These are phyloP conservation scores for Tipula unca DNA, from an alignment of 2,888 invertebrate genomes.

Conservation along the genomic window DNA sequence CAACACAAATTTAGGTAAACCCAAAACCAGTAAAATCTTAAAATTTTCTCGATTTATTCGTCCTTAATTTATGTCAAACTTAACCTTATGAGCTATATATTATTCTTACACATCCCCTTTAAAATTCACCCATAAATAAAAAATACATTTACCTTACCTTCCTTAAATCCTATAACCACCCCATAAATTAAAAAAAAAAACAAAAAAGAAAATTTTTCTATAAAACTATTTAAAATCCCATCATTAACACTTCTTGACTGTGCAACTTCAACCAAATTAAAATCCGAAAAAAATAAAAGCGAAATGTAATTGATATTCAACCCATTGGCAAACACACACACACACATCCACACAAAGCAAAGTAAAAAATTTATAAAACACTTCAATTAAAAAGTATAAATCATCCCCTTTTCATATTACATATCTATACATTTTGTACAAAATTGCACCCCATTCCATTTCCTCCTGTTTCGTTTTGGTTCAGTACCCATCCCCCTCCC, in stretches of 20 bases:
- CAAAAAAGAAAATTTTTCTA: neutral
- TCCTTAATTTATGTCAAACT: neutral
- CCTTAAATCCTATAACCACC: neutral
- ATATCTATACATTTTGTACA: neutral
- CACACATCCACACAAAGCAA: neutral
- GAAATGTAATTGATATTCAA: neutral
- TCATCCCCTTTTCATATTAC: neutral
- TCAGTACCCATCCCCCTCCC: neutral
- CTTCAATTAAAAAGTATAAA: neutral
- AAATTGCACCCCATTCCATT: neutral
- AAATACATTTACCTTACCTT: neutral
- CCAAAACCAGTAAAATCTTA: neutral
- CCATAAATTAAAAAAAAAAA: neutral
- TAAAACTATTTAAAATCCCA: conserved; percentile 3
- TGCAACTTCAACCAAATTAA: neutral
- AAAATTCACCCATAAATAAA: neutral
- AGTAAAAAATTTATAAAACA: neutral
- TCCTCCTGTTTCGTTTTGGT: neutral
- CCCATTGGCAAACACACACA: neutral
- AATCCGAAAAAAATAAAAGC: neutral
- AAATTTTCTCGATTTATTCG: neutral
- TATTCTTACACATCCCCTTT: neutral
- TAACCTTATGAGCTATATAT: neutral
- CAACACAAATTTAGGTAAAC: too few species aligned
- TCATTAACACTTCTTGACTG: conserved; percentile 14